Evolutionary conservation across 2,113 vertebrate genomes (phyloP), one percentile per base, ranked within the genome.

Genomic region (Rattus rattus): DNA sequence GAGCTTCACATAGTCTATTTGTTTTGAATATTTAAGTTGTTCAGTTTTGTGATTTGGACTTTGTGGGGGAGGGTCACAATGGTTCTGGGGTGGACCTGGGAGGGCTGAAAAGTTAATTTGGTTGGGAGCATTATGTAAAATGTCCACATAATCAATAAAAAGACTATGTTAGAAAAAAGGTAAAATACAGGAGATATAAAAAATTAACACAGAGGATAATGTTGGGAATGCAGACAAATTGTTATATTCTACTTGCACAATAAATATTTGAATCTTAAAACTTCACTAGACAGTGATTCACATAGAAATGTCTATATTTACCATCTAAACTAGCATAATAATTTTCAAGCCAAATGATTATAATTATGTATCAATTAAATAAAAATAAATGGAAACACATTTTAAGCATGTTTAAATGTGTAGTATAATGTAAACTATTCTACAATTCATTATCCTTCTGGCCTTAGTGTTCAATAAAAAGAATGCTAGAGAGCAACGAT

Each of bases 331-430:
- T 96, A 94, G 91, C 87, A 94, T 22, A 97, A 17, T 93, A 56
- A 93, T 91, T 94, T 97, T 94, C 54, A 90, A 36, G 17, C 87
- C 88, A 75, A 94, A 96, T 88, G 80, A 92, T 88, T 96, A 94
- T n/a, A 81, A n/a, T 59, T 59, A 39, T 59, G 79, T 93, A 97
- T 95, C 43, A 95, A 5, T 95, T 94, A 97, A 47, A 97, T 94
- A 96, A 96, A 94, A 96, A 88, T 96, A 98, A 97, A 98, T 92
- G 98, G 84, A 98, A 98, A 96, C 12, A 26, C 96, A 95, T 92
- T 95, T 90, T 92, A 92, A 94, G 12, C 94, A 84, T 39, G 91
- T 47, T 89, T 0, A 97, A 97, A 43, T 94, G 70, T 94, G 92
- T 76, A 96, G 47, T 97, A 70, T 28, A 61, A 54, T 76, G 10